Base-by-base conservation (phyloP, 2,888 invertebrate species). In the Ecliptopera silaceata region DNA sequence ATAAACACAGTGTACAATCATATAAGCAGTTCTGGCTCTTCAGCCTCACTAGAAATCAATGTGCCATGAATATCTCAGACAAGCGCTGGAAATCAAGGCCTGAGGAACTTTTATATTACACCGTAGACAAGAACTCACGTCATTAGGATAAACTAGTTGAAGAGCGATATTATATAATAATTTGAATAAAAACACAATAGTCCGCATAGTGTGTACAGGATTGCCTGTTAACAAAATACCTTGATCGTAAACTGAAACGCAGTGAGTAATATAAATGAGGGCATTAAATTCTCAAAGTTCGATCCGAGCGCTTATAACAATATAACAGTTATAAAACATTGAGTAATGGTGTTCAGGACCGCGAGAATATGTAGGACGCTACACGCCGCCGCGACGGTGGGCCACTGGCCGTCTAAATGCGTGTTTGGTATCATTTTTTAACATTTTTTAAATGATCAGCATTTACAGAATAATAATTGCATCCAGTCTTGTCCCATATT, bases 281-380 rank as follows among this genome's bases (percentile, higher is more conserved):
- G 12, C 22, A 49, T 58, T 42, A 49, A 53, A 45, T 22, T 47
- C 26, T 42, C 41, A 45, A 47, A 45, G 20, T 48, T 55, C 47
- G 55, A 56, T 41, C 44, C 12, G 31, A 15, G 39, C 50, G 55
- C 55, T 48, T 56, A 22, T 46, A 59, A 56, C 56, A 60, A 56
- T 52, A 56, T 52, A 41, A 53, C 20, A 32, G 39, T 56, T 53
- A 53, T 46, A 51, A 55, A 56, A 53, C 49, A 49, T 45, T 60
- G 42, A 60, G 36, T 56, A 52, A 59, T 56, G 36, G 45, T 31
- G 29, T 39, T 39, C 5, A 4, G 42, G 36, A 39, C 26, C 50
- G 29, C 46, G 44, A 13, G 39, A 29, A 17, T 32, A 34, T 26
- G 8, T 34, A 34, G 32, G 32, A 34, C 32, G 32, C 12, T 34